Evolutionary conservation across 35 echinoderm and acorn worm species (phyloP), one percentile per base, ranked within the genome.

Genomic region (Ptychodera flava): DNA sequence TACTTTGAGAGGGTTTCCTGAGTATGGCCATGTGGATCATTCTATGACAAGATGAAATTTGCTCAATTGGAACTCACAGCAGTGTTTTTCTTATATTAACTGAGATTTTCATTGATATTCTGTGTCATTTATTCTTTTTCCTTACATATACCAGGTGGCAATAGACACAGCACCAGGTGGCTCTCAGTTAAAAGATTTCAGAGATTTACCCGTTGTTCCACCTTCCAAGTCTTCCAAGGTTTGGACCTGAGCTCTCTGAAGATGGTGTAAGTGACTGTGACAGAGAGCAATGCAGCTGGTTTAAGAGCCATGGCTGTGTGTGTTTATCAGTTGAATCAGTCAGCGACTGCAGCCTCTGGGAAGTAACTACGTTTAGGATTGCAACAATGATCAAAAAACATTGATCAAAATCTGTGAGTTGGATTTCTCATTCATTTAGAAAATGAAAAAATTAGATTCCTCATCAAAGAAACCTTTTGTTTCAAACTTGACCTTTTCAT

Each of bases 241-340:
- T 32, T 90, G 31, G 88, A 90, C 28, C 36, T 90, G 35, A 85
- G n/a, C 16, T 31, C 75, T 78, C 15, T 90, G 37, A 52, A 34
- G 6, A 78, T 37, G 33, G 89, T 85, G 0, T 90, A 85, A 38
- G 83, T 83, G 28, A 85, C 77, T 31, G 77, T 90, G 6, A 85
- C 76, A 35, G 89, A 78, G 16, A 85, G 38, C 29, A 90, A 90
- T 78, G 77, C 76, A n/a, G 89, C 89, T 33, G 89, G 83, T 31
- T 32, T 90, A 33, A 30, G 83, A 2, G 64, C 31, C 37, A 79
- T 52, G 10, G 89, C 83, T 29, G 37, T 81, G 89, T 30, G 84
- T 85, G n/a, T 86, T 79, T 38, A 79, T 86, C 33, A 90, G 89
- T 38, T 31, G 89, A 32, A 31, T 80, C 31, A 35, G 64, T 86